Percentiles rank a stretch among this genome's conserved stretches.
Conservation (phyloP, 2,113 vertebrate genomes). For the Leptocoma aspasia region DNA sequence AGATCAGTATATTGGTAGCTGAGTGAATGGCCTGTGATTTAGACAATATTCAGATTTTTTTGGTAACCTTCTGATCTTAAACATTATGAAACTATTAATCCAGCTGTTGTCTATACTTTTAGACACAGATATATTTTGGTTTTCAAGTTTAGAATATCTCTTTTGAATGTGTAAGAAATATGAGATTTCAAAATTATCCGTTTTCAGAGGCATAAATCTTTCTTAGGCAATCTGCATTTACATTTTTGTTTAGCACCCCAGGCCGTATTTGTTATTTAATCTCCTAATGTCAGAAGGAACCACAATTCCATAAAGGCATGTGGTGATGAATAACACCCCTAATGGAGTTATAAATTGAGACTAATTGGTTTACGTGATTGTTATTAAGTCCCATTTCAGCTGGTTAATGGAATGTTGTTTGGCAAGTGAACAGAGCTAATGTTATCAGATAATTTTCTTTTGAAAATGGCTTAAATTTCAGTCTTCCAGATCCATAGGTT, state of each 20-base stretch:
- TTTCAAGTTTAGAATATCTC: background rate
- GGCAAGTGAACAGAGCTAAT: slow-evolving; percentile 67
- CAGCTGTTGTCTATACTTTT: background rate
- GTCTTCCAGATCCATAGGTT: slow-evolving; percentile 12
- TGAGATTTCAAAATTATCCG: background rate
- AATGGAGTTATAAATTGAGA: slow-evolving; percentile 76
- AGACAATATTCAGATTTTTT: background rate
- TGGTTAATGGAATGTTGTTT: slow-evolving; percentile 76
- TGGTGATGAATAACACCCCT: slow-evolving; percentile 68
- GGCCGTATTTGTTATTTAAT: slow-evolving; percentile 70
- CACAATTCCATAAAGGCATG: slow-evolving; percentile 40
- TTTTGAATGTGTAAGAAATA: background rate
- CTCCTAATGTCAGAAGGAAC: slow-evolving; percentile 54
- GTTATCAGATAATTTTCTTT: slow-evolving; percentile 70
- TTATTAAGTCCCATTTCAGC: slow-evolving; percentile 73
- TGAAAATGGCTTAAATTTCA: slow-evolving; percentile 61
- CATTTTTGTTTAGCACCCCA: slow-evolving; percentile 60
- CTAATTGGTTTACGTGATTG: slow-evolving; percentile 77
- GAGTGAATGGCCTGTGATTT: background rate
- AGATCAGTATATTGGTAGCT: background rate
- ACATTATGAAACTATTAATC: background rate
- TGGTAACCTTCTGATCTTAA: background rate
- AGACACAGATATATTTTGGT: background rate
- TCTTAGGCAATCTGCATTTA: slow-evolving; percentile 13
- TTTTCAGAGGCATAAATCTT: slow-evolving; percentile 7